These are phyloP conservation scores for Lanius ludovicianus DNA, from an alignment of 2,113 vertebrate species.

Conservation along the genomic window DNA sequence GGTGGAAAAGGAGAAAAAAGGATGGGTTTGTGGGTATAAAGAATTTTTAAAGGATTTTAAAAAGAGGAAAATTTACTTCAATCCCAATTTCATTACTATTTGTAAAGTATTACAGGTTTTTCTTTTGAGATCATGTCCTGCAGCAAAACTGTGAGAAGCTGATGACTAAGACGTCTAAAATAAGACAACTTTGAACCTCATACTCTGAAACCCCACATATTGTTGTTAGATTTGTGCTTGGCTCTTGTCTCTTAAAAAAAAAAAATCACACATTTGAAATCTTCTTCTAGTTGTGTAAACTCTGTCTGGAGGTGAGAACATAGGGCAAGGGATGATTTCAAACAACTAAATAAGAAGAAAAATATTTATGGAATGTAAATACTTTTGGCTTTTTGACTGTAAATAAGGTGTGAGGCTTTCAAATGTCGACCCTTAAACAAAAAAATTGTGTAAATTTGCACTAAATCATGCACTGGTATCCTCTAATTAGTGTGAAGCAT, in stretches of 20 bases:
- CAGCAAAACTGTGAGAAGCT: not conserved
- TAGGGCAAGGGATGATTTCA: not conserved
- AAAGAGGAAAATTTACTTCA: not conserved
- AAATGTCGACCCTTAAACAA: not conserved
- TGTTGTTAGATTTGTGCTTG: not conserved
- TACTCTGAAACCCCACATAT: fast-evolving
- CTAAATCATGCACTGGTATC: not conserved
- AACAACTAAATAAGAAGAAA: not conserved
- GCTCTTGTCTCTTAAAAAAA: not conserved
- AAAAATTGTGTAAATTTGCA: not conserved
- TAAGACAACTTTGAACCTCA: not conserved
- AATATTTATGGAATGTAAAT: slow-evolving; percentile 15
- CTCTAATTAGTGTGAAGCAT: not conserved
- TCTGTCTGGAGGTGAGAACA: not conserved
- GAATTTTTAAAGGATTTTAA: not conserved
- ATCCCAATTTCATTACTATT: not conserved
- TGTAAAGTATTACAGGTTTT: not conserved
- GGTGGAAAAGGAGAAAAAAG: not conserved
- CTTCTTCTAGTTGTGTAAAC: slow-evolving; percentile 7
- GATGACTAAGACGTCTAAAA: not conserved
- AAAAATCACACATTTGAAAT: not conserved
- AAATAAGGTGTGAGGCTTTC: not conserved
- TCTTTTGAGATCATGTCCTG: not conserved
- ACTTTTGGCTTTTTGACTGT: not conserved
- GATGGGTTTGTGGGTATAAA: not conserved